These are phyloP conservation scores for Glomeris maerens DNA, from an alignment of 1,140 invertebrate genomes.

Conservation along the genomic window DNA sequence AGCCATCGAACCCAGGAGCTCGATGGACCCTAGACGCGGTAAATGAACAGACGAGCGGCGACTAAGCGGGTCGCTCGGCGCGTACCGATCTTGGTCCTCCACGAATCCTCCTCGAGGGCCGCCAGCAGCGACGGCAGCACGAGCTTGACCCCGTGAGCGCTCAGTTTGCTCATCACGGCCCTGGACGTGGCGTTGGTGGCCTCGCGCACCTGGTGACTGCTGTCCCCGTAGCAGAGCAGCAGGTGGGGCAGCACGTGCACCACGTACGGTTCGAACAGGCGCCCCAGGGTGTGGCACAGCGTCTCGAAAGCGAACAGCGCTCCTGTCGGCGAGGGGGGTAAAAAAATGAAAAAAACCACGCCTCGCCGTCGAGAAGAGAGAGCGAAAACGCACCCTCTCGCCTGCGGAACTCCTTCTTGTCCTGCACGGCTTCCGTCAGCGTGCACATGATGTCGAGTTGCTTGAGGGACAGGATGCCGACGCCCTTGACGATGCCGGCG, in stretches of 20 bases:
- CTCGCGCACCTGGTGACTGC: constrained; percentile 52
- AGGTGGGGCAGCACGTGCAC: constrained; percentile 91
- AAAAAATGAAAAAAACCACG: neutral
- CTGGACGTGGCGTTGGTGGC: constrained; percentile 89
- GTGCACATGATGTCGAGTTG: constrained; percentile 92
- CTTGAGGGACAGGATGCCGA: constrained; percentile 89
- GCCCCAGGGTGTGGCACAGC: constrained; percentile 84
- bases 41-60: constrained; percentile 4
- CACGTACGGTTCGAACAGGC: constrained; percentile 96
- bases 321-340: constrained; percentile 37
- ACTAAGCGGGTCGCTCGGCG: too few relatives aligned
- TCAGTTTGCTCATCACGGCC: constrained; percentile 92
- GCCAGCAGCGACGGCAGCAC: constrained; percentile 77
- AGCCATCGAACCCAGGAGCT: constrained; percentile 91
- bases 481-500: constrained; percentile 65
- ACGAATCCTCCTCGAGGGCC: constrained; percentile 92
- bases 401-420: constrained; percentile 50
- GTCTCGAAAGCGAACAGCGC: constrained; percentile 96
- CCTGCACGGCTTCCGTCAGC: constrained; percentile 83
- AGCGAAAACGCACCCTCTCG: constrained; percentile 33
- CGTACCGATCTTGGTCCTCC: constrained; percentile 90
- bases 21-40: constrained; percentile 61
- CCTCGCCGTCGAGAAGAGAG: neutral
- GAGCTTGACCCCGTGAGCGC: constrained; percentile 91
- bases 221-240: constrained; percentile 88